A percentile compares a stretch with the other conserved stretches of the same genome.
Evolutionary conservation across 2,113 vertebrate genomes (phyloP).

Genomic region (Rattus norvegicus): DNA sequence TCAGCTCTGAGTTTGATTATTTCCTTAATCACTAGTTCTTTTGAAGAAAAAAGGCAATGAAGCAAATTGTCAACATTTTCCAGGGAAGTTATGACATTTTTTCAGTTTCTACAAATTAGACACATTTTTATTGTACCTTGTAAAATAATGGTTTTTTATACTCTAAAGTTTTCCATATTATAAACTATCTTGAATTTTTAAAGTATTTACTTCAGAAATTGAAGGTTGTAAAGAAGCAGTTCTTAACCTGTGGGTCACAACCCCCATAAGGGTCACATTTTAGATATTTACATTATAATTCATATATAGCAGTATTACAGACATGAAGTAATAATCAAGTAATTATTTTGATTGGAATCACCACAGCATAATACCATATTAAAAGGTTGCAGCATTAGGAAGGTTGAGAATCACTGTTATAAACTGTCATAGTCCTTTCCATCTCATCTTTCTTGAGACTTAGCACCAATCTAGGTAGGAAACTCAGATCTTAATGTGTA

Average conservation of each 20-base stretch:
- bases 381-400: not conserved
- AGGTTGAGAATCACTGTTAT: not conserved
- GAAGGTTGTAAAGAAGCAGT: not conserved
- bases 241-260: not conserved
- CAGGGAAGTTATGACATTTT: not conserved
- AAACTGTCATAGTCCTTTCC: not conserved
- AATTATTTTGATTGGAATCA: not conserved
- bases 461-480: not conserved
- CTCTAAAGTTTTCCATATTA: not conserved
- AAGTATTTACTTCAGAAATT: constrained; percentile 17
- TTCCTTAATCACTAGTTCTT: not conserved
- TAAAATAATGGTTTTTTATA: constrained; percentile 12
- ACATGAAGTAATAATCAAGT: not conserved
- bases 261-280: not conserved
- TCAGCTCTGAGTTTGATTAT: too few relatives aligned
- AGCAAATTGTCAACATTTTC: not conserved
- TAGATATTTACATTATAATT: not conserved
- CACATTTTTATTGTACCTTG: not conserved
- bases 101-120: not conserved
- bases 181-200: not conserved
- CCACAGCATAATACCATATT: not conserved
- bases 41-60: constrained; percentile 33
- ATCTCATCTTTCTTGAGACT: not conserved
- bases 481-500: not conserved
- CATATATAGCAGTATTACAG: not conserved